Evolutionary conservation across 2,888 invertebrate species (phyloP).

Genomic region (Empis stercorea): DNA sequence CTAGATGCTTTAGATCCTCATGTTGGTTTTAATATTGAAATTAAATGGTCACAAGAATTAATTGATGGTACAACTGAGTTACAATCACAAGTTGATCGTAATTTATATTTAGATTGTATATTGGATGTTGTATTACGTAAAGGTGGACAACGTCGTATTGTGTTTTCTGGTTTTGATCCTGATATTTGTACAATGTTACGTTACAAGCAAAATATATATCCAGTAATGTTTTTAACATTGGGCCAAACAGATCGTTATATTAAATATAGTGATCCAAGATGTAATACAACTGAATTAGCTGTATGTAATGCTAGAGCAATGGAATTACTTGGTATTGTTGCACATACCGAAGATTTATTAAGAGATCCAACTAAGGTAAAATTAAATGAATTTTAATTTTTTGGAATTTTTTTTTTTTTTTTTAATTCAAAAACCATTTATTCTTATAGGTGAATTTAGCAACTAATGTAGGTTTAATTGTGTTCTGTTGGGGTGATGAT

Average conservation of each 20-base stretch:
- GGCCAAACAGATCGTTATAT: slow-evolving; percentile 58
- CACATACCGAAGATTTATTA: slow-evolving; percentile 83
- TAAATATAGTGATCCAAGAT: slow-evolving; percentile 72
- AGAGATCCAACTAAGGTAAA: slow-evolving; percentile 65
- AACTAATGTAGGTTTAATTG: slow-evolving; percentile 65
- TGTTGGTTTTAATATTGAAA: slow-evolving; percentile 93
- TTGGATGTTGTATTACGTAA: slow-evolving; percentile 71
- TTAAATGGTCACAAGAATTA: slow-evolving; percentile 91
- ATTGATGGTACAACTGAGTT: slow-evolving; percentile 79
- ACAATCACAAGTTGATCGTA: slow-evolving; percentile 74
- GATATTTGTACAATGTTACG: slow-evolving; percentile 90
- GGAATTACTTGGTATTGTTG: slow-evolving; percentile 79
- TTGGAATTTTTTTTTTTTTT: neutral
- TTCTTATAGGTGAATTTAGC: slow-evolving; percentile 54
- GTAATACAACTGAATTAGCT: slow-evolving; percentile 67
- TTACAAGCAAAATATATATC: slow-evolving; percentile 92
- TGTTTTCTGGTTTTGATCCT: slow-evolving; percentile 92
- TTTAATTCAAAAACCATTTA: neutral
- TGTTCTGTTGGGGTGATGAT: slow-evolving; percentile 97
- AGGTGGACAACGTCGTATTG: slow-evolving; percentile 68
- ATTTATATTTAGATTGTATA: slow-evolving; percentile 78
- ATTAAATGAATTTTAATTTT: slow-evolving; percentile 3
- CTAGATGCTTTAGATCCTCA: slow-evolving; percentile 68
- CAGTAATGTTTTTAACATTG: slow-evolving; percentile 88
- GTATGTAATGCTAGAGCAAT: slow-evolving; percentile 69